Base-by-base conservation (phyloP, 2,888 invertebrate species). In the Plagiodera versicolora region DNA sequence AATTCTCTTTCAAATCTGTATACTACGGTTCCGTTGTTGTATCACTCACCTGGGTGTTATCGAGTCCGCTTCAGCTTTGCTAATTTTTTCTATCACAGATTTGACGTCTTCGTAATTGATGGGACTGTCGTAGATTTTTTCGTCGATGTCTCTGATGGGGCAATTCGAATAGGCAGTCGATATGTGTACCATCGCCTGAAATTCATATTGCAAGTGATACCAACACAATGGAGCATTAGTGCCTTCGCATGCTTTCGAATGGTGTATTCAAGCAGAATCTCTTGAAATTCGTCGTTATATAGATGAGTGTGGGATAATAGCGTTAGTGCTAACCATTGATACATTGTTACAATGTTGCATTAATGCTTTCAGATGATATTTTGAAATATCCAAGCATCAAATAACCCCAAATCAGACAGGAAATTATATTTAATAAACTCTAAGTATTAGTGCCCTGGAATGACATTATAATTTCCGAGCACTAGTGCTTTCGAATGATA, bases 81-180 rank as follows among this genome's bases (percentile, higher is more conserved):
- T 72, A 56, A 78, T 53, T 66, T 78, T 78, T 3, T 83, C 81
- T 0, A 89, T 72, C 0, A 84, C 30, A 11, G 58, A 50, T 44
- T 70, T 71, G 1, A 78, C 54, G 48, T 84, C 79, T 8, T 84
- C 83, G 59, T 83, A 82, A 51, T 82, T 80, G 0, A 83, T 79
- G 0, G 84, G 79, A 65, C 84, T 84, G 74, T 91, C 81, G 76
- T 91, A 91, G 70, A 90, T 86, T 58, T 81, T 79, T 76, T 92
- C 91, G 24, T 87, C 87, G 6, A 91, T 85, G 66, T 84, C 84
- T 9, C 79, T 69, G 28, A 81, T 73, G 68, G 86, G 85, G 61
- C 91, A 91, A 78, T 93, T 90, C 1, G 90, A 88, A 75, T 90
- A 93, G 0, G 92, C 92, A 0, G 93, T 92, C 1, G 91, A 92